phyloP scores from a whole-genome alignment of 2,113 vertebrate species.

The Mormoops blainvillei region DNA sequence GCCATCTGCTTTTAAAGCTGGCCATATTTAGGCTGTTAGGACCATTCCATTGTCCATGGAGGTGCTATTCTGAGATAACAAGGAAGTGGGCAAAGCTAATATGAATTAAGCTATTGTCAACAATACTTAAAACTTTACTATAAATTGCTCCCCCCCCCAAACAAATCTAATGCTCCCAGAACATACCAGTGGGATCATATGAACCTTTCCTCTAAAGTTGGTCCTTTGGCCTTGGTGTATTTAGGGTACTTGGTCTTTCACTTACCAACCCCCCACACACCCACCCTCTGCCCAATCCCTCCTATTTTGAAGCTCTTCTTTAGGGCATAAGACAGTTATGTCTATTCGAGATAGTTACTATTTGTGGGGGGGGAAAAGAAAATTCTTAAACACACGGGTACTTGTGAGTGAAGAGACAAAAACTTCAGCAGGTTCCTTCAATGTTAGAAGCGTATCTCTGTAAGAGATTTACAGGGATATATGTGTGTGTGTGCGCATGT shows the following conservation, averaged over 20 bases:
- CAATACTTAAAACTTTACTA: background rate
- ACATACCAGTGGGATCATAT: background rate
- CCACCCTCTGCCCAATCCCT: background rate
- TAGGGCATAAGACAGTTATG: background rate
- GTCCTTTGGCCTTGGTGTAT: background rate
- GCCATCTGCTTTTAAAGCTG: conserved; percentile 50
- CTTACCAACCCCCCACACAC: background rate
- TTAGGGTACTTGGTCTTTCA: background rate
- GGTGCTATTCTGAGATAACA: conserved; percentile 41
- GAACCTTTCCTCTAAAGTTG: background rate
- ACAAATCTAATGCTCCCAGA: background rate
- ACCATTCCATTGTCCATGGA: background rate
- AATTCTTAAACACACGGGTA: background rate
- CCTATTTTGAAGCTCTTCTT: background rate
- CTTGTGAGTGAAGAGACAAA: background rate
- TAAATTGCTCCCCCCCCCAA: background rate
- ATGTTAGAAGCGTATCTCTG: background rate
- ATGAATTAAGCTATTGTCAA: background rate
- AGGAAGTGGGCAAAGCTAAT: background rate
- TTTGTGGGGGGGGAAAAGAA: background rate
- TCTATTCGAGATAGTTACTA: background rate
- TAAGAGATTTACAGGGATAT: background rate
- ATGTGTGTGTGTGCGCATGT: background rate
- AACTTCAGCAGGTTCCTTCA: background rate
- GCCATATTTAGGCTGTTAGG: conserved; percentile 37